phyloP scores from a whole-genome alignment of 2,797 vertebrate species.

The Cossypha heuglini region DNA sequence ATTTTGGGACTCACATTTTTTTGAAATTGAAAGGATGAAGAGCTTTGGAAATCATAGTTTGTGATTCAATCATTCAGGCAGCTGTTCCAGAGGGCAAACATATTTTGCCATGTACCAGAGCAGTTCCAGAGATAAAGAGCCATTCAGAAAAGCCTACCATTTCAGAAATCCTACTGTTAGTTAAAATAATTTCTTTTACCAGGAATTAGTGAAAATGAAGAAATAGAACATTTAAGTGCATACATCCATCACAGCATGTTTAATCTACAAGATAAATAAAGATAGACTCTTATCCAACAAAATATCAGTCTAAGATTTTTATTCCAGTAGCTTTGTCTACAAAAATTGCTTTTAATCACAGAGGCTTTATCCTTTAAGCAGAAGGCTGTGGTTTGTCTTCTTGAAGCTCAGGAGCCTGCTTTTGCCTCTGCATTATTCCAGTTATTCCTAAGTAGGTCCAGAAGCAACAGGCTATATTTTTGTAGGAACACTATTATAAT shows the following conservation, averaged over 20 bases:
- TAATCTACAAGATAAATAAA: background rate
- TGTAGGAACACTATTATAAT: background rate
- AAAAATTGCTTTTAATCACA: background rate
- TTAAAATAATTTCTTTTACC: background rate
- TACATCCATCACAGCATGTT: background rate
- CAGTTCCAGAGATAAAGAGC: background rate
- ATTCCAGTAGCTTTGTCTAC: slow-evolving; percentile 20
- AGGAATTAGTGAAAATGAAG: background rate
- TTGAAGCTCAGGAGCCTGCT: background rate
- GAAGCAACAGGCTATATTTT: background rate
- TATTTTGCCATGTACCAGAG: background rate
- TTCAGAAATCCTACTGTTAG: background rate
- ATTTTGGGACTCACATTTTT: background rate
- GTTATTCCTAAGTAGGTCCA: background rate
- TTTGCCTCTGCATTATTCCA: background rate
- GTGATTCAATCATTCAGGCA: background rate
- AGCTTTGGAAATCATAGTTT: background rate
- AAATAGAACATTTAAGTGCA: background rate
- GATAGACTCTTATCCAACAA: background rate
- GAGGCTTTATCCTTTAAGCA: background rate
- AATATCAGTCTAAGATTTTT: background rate
- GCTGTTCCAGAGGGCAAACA: background rate
- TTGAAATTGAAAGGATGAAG: background rate
- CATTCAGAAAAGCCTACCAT: background rate
- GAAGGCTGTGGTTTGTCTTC: background rate